Conservation (phyloP, 2,888 invertebrate species). For the Pyralis farinalis region DNA sequence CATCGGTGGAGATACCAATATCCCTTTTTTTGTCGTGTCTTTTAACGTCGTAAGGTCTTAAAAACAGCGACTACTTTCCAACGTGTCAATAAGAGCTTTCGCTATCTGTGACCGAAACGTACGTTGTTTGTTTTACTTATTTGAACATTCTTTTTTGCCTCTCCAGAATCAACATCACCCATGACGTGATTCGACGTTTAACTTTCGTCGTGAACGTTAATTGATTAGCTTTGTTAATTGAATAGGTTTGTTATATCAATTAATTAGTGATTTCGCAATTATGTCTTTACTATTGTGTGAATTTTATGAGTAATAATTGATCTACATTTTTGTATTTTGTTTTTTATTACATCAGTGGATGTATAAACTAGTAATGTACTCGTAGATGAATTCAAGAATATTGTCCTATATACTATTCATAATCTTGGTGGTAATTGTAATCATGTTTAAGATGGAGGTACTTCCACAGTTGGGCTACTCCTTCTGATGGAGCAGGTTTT, state of each 20-base stretch:
- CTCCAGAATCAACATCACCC: constrained; percentile 28
- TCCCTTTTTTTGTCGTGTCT: constrained; percentile 4
- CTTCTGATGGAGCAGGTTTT: no score
- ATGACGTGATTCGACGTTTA: constrained; percentile 29
- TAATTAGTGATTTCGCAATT: constrained; percentile 6
- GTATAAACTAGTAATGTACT: no score
- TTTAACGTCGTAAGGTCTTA: constrained; percentile 23
- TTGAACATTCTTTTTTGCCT: constrained; percentile 53
- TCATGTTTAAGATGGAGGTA: no score
- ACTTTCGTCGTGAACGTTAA: constrained; percentile 40
- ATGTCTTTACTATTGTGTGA: no score
- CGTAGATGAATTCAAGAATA: no score
- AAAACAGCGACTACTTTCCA: constrained; percentile 62
- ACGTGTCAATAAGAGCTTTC: constrained; percentile 78
- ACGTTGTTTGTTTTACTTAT: constrained; percentile 65
- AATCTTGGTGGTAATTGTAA: no score
- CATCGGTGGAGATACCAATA: constrained; percentile 29
- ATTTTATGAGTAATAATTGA: no score
- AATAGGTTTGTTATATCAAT: constrained; percentile 11
- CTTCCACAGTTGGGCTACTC: no score
- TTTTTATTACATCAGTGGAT: no score
- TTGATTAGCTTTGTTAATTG: constrained; percentile 27
- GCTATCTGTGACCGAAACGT: constrained; percentile 70
- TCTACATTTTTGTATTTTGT: no score
- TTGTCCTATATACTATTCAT: no score